Evolutionary conservation across 2,888 invertebrate species (phyloP).

Genomic region (Dryomyza anilis): DNA sequence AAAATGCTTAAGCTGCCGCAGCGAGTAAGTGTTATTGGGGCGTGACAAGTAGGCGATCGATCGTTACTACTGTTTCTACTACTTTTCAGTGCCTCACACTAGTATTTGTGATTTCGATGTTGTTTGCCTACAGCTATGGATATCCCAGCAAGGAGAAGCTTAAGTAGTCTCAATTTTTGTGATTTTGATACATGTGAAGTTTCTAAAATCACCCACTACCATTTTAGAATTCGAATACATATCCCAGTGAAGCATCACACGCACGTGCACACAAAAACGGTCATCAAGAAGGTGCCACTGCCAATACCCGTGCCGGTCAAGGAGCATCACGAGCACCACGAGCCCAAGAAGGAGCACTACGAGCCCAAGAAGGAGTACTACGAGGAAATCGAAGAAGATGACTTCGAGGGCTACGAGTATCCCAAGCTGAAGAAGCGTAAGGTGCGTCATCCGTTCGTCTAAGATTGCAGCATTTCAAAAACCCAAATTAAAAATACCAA

Average conservation of each 20-base stretch:
- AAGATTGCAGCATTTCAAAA: slow-evolving; percentile 7
- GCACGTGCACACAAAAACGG: slow-evolving; percentile 60
- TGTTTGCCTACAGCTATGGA: slow-evolving; percentile 49
- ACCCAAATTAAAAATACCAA: too few relatives aligned
- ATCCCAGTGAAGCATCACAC: slow-evolving; percentile 62
- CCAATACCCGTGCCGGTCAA: slow-evolving; percentile 59
- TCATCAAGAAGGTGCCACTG: slow-evolving; percentile 59
- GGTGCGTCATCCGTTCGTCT: slow-evolving; percentile 56
- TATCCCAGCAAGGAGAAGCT: slow-evolving; percentile 56
- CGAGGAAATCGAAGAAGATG: slow-evolving; percentile 49
- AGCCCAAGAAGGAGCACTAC: slow-evolving; percentile 42
- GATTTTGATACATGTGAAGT: background rate
- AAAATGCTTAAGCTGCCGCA: slow-evolving; percentile 2
- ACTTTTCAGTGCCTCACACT: slow-evolving; percentile 42
- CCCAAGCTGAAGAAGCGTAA: slow-evolving; percentile 56
- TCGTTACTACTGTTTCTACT: background rate
- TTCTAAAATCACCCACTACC: slow-evolving; percentile 18
- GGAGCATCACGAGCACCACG: slow-evolving; percentile 46
- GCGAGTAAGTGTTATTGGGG: slow-evolving; percentile 46
- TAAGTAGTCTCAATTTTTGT: slow-evolving; percentile 47
- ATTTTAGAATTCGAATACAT: slow-evolving; percentile 57
- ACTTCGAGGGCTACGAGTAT: slow-evolving; percentile 57
- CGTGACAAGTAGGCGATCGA: background rate
- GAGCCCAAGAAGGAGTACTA: slow-evolving; percentile 43
- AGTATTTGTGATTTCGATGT: slow-evolving; percentile 49